Evolutionary conservation across 2,888 invertebrate species (phyloP).

Genomic region (Ecdyonurus torrentis): DNA sequence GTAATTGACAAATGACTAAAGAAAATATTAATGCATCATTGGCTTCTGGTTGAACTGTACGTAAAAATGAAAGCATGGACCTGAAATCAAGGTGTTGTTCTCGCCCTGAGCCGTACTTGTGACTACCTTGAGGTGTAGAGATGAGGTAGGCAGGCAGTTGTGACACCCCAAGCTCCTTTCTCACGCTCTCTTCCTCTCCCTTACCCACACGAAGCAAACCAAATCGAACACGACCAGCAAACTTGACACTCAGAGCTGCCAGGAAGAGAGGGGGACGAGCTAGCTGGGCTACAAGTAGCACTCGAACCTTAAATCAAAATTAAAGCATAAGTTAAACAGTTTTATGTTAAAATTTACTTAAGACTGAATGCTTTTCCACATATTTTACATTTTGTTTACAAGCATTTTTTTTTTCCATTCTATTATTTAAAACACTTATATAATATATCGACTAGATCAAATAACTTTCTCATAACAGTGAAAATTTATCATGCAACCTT

Average conservation of each 20-base stretch:
- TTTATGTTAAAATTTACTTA: too few relatives aligned
- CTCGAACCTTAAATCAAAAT: too few relatives aligned
- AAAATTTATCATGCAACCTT: too few relatives aligned
- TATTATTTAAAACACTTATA: too few relatives aligned
- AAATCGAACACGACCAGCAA: slow-evolving; percentile 30
- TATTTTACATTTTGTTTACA: too few relatives aligned
- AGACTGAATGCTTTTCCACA: too few relatives aligned
- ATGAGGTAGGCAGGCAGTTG: slow-evolving; percentile 24
- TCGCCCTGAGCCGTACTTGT: slow-evolving; percentile 24
- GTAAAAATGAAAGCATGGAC: slow-evolving; percentile 28
- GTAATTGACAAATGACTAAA: slow-evolving; percentile 27
- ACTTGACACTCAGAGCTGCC: slow-evolving; percentile 32
- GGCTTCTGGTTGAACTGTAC: slow-evolving; percentile 29
- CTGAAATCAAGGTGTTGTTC: slow-evolving; percentile 27
- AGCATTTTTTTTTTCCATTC: too few relatives aligned
- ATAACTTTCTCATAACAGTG: too few relatives aligned
- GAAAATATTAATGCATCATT: slow-evolving; percentile 32
- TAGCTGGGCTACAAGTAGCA: slow-evolving; percentile 27
- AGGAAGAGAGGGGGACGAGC: slow-evolving; percentile 29
- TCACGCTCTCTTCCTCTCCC: slow-evolving; percentile 16
- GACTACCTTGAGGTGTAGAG: slow-evolving; percentile 25
- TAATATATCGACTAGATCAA: too few relatives aligned
- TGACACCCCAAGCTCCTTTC: slow-evolving; percentile 13
- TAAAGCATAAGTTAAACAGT: too few relatives aligned
- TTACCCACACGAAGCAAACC: slow-evolving; percentile 18